These are phyloP conservation scores for Aphelocoma californica DNA, from an alignment of 2,797 vertebrate genomes.

Conservation along the genomic window DNA sequence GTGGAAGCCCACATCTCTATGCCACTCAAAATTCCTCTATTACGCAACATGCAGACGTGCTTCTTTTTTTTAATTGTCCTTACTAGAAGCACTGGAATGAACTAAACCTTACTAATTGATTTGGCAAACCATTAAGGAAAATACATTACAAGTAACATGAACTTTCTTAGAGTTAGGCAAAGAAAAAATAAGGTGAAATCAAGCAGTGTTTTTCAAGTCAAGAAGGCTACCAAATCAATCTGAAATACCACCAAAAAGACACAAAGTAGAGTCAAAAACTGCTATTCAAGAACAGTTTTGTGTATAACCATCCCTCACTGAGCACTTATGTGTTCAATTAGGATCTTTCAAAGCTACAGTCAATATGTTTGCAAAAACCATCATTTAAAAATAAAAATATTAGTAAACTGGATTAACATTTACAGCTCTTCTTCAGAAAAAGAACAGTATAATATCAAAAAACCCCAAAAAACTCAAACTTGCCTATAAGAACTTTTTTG, in stretches of 20 bases:
- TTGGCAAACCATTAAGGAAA: not conserved
- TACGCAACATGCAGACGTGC: not conserved
- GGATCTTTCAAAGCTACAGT: not conserved
- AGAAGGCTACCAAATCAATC: not conserved
- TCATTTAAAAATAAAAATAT: not conserved
- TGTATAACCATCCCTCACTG: rapidly evolving
- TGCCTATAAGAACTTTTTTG: not conserved
- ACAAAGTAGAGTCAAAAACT: not conserved
- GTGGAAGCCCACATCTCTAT: not conserved
- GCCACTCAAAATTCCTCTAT: not conserved
- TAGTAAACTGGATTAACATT: not conserved
- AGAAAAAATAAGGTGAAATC: not conserved
- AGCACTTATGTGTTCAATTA: not conserved
- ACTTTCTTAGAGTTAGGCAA: not conserved
- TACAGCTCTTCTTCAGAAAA: not conserved
- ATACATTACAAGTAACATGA: not conserved
- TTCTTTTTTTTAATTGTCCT: not conserved
- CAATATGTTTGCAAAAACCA: not conserved
- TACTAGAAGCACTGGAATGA: not conserved
- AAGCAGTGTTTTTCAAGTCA: not conserved
- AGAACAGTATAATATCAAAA: not conserved
- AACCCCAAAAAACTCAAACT: not conserved
- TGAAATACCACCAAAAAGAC: not conserved
- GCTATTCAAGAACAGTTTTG: not conserved
- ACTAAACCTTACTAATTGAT: not conserved